phyloP scores from a whole-genome alignment of 2,797 vertebrate species.

The Chrysocyon brachyurus region DNA sequence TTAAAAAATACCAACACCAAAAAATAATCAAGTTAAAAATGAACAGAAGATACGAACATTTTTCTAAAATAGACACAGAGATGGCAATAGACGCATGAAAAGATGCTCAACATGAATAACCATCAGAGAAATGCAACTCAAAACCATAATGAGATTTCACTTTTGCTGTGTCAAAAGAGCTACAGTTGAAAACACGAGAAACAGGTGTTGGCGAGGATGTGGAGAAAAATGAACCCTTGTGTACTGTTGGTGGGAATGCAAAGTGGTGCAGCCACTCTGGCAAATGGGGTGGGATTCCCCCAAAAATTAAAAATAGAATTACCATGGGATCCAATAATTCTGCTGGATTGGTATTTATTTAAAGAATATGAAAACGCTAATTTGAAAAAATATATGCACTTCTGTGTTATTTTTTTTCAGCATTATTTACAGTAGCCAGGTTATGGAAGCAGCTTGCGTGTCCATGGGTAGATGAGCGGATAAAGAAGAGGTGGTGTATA shows the following conservation, averaged over 20 bases:
- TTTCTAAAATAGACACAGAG: background rate
- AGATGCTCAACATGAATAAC: background rate
- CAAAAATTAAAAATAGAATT: background rate
- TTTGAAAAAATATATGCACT: background rate
- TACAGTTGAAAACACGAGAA: background rate
- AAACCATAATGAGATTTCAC: background rate
- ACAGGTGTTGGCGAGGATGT: background rate
- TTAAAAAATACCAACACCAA: background rate
- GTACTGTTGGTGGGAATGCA: background rate
- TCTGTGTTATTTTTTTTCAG: background rate
- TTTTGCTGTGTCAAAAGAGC: background rate
- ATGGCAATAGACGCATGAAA: background rate
- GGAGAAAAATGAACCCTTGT: background rate
- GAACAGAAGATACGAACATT: background rate
- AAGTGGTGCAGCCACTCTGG: background rate
- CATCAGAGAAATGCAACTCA: background rate
- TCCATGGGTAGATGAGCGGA: background rate
- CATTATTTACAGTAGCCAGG: background rate
- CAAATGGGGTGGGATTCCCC: background rate
- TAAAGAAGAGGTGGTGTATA: background rate
- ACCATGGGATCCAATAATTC: background rate
- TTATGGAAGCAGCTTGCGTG: background rate
- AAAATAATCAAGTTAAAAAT: background rate
- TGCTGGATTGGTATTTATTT: background rate
- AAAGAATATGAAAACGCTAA: background rate